Base-by-base conservation (phyloP, 2,113 vertebrate species). In the Triplophysa rosa region DNA sequence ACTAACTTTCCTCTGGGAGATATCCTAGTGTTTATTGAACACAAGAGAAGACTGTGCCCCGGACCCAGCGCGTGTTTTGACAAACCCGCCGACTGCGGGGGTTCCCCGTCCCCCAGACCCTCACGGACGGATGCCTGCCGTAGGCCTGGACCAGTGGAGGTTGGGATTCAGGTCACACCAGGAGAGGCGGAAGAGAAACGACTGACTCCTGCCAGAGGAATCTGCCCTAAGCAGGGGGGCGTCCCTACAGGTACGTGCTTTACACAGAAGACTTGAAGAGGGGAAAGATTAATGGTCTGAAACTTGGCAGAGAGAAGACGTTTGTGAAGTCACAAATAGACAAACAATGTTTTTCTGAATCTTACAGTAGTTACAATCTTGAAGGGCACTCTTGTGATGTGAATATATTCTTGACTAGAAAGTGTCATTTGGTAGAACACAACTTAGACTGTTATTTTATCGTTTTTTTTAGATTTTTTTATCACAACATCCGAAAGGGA, bases 1-100 rank as follows among this genome's bases (percentile, higher is more conserved):
- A 97, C 96, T 92, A 98, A 99, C 92, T 99, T 99, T 93, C 97
- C 97, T 2, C 93, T 99, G 89, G 96, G 96, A 82, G 96, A 99
- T 87, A 99, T 99, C 94, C 92, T 99, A 90, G 94, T 97, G 91
- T 99, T 99, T 93, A 99, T 99, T 87, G 97, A 99, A 94, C 98
- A 99, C 97, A 99, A 99, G 93, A 94, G 94, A 82, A 95, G 95
- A 42, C 94, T 96, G 87, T 99, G 98, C 87, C 94, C 95, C 14
- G 89, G 92, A 24, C 58, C 87, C 1, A 58, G 73, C 11, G 84
- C 87, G 86, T 95, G 95, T 92, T 98, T 96, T 78, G 94, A 96
- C 90, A 98, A 98, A 85, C 95, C 92, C 17, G 93, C 95, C 81
- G 95, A 96, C 87, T 92, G 93, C 37, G 94, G 93, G 86, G 94